These are phyloP conservation scores for Chrysopilus asiliformis DNA, from an alignment of 2,888 invertebrate genomes.

Conservation along the genomic window DNA sequence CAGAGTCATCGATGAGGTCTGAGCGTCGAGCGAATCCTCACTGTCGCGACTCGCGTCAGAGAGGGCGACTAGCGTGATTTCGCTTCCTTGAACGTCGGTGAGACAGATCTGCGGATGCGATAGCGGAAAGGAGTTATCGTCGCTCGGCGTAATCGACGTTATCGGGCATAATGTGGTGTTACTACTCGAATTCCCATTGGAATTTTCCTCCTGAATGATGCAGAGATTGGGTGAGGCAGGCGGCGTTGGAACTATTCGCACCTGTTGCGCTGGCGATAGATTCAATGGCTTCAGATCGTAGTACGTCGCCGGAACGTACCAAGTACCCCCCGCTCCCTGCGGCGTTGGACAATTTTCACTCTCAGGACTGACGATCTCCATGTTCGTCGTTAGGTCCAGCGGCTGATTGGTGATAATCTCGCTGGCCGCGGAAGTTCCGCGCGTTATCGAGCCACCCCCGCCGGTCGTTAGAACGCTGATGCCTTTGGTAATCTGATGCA, in stretches of 20 bases:
- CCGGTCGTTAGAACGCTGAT: conserved; percentile 60
- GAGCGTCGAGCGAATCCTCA: conserved; percentile 53
- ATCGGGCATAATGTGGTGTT: conserved; percentile 17
- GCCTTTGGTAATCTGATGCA: conserved; percentile 54
- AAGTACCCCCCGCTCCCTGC: conserved; percentile 18
- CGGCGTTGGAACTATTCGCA: conserved; percentile 34
- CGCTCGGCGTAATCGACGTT: conserved; percentile 3
- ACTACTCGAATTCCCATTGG: conserved; percentile 37
- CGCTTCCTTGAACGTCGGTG: conserved; percentile 80
- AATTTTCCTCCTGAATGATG: conserved; percentile 66
- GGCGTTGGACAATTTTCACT: conserved; percentile 7
- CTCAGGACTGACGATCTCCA: conserved; percentile 27
- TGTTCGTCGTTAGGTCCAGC: conserved; percentile 32
- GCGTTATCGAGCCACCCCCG: conserved; percentile 53
- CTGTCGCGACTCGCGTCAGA: conserved; percentile 61
- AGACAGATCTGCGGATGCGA: conserved; percentile 79
- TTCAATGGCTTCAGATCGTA: conserved; percentile 34
- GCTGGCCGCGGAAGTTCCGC: conserved; percentile 49
- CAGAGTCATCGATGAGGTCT: conserved; percentile 31
- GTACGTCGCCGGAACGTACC: conserved; percentile 28
- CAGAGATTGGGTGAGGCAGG: conserved; percentile 43
- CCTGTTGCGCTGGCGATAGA: conserved; percentile 32
- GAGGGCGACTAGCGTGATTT: conserved; percentile 61
- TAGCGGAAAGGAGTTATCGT: conserved; percentile 21
- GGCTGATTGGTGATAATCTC: conserved; percentile 30